Base-by-base conservation (phyloP, 37 sponge, comb jelly and placozoan genomes). In the Halisarca cf. caerulea region DNA sequence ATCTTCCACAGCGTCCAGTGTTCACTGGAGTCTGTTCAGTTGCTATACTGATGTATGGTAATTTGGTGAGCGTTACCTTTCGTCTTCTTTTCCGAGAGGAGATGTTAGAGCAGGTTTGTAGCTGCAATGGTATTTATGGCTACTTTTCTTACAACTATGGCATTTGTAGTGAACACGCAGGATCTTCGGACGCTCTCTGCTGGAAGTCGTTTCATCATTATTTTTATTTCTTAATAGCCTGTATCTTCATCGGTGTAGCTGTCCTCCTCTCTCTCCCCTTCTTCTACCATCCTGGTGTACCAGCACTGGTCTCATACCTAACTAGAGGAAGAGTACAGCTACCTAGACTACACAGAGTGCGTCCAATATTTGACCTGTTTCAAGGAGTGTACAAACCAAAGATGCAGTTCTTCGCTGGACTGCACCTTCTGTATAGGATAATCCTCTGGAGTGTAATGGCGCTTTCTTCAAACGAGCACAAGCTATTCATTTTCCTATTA, bases 301-400 rank as follows among this genome's bases (percentile, higher is more conserved):
- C 42, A 23, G 24, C 30, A n/a, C 24, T 74, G 44, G 24, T 41
- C 7, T 74, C 42, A 3, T 62, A 62, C 30, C 30, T 62, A n/a
- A 30, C 30, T 28, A 62, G 30, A 28, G 51, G 51, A 47, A 47
- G 51, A 47, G 7, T n/a, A 5, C 25, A 62, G 30, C 30, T n/a
- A 5, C 42, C 77, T n/a, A 3, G 43, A 23, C 77, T 39, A 23
- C 30, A 4, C 24, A 40, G 18, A 20, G 3, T 74, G 7, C 25
- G 18, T 37, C 24, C 42, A 36, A 17, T 74, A 18, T 44, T 74
- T 4, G 44, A 74, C 41, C 23, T 39, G 36, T 74, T 74, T n/a
- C 77, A 74, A 74, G 77, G 42, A 36, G 77, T 40, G 21, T 74
- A 74, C 45, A 74, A 74, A 40, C 77, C 45, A 74, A 35, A 43